Conservation (phyloP, 2,113 vertebrate genomes). For the Pedetes capensis region DNA sequence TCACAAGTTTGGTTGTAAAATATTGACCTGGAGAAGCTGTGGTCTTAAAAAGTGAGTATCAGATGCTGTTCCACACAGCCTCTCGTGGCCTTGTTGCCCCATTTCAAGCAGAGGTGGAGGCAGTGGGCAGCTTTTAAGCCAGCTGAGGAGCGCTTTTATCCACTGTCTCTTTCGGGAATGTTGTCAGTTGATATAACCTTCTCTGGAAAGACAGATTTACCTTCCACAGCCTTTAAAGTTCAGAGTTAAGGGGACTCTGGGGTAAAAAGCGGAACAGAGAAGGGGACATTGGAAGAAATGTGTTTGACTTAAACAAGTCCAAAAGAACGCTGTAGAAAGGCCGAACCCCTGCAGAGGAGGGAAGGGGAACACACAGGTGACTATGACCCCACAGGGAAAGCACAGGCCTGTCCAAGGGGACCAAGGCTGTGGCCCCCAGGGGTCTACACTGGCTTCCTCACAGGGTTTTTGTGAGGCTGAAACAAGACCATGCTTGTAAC, state of each 20-base stretch:
- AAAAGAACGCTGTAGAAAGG: not conserved
- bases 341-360: too few species aligned
- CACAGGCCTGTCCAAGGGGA: too few species aligned
- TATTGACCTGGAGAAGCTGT: not conserved
- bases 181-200: not conserved
- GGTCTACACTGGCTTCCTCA: not conserved
- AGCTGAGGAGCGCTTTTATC: not conserved
- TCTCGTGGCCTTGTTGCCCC: accelerated
- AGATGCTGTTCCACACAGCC: not conserved
- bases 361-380: too few species aligned
- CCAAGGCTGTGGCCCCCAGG: accelerated
- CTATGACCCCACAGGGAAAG: not conserved
- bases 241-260: not conserved
- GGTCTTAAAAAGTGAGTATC: not conserved
- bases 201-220: not conserved
- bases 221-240: not conserved
- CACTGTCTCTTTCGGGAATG: not conserved
- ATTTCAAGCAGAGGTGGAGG: not conserved
- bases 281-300: not conserved
- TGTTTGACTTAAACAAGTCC: not conserved
- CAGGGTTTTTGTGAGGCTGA: not conserved
- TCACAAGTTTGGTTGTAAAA: not conserved
- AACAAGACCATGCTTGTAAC: not conserved
- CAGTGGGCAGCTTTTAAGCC: not conserved
- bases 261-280: not conserved